Conservation (phyloP, 2,797 vertebrate genomes). For the Euphonia xanthogaster region DNA sequence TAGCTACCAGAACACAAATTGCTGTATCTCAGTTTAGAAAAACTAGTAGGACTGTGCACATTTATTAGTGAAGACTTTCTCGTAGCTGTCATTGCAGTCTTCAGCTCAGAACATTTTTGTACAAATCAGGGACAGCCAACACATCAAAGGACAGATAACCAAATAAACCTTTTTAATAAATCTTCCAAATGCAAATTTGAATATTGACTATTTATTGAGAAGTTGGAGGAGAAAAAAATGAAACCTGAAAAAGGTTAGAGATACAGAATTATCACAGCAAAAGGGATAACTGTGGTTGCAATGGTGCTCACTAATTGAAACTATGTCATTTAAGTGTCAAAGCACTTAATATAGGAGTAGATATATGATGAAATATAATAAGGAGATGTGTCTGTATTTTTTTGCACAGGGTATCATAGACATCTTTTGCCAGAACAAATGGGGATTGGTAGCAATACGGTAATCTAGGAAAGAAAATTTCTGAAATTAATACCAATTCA, state of each 20-base stretch:
- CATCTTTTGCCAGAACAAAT: not conserved
- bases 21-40: not conserved
- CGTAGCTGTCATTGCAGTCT: not conserved
- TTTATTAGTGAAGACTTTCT: not conserved
- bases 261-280: not conserved
- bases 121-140: not conserved
- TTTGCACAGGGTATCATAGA: not conserved
- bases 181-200: not conserved
- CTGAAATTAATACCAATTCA: not conserved
- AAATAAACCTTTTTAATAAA: not conserved
- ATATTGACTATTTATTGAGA: not conserved
- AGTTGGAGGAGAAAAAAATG: not conserved
- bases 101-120: not conserved
- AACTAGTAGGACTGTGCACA: not conserved
- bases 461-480: not conserved
- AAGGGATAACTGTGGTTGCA: not conserved
- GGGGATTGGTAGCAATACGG: rapidly evolving
- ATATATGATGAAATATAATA: not conserved
- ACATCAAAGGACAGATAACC: not conserved
- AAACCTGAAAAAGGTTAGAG: not conserved
- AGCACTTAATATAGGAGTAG: not conserved
- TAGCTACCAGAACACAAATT: not conserved
- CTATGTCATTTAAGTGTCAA: not conserved
- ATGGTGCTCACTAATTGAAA: not conserved
- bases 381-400: not conserved